A percentile compares a stretch with the other conserved stretches of the same genome.
phyloP scores from a whole-genome alignment of 2,888 invertebrate genomes.

The Trichopoda pennipes region DNA sequence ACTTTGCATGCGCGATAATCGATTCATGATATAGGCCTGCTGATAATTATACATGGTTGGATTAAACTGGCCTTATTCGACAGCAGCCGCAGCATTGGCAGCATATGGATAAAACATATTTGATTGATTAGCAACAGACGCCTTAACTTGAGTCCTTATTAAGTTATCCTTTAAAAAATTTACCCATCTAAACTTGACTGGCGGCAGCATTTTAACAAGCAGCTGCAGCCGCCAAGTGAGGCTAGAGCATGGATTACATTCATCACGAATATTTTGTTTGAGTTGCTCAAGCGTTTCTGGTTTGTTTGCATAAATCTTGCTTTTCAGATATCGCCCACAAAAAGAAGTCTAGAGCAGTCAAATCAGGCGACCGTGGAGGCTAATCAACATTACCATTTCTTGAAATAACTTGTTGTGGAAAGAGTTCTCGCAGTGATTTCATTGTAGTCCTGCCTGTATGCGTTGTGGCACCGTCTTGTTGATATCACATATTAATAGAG shows the following conservation, averaged over 20 bases:
- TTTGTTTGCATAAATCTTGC: too few relatives aligned
- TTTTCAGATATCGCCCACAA: too few relatives aligned
- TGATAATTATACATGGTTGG: constrained; percentile 77
- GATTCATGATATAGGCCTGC: constrained; percentile 78
- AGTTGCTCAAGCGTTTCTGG: too few relatives aligned
- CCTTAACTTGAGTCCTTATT: constrained; percentile 76
- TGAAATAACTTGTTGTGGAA: too few relatives aligned
- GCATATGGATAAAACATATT: constrained; percentile 73
- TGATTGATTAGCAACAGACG: constrained; percentile 73
- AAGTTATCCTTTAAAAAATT: constrained; percentile 77
- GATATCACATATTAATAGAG: too few relatives aligned
- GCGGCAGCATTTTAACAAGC: constrained; percentile 67
- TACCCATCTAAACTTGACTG: constrained; percentile 74
- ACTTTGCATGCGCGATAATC: constrained; percentile 78
- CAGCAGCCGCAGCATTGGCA: constrained; percentile 68
- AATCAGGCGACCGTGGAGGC: too few relatives aligned
- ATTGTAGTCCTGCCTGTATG: too few relatives aligned
- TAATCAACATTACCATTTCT: too few relatives aligned
- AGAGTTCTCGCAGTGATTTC: too few relatives aligned
- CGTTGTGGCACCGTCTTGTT: too few relatives aligned
- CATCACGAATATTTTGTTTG: too few relatives aligned
- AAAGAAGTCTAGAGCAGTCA: too few relatives aligned
- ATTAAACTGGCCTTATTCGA: constrained; percentile 71
- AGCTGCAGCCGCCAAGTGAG: constrained; percentile 73
- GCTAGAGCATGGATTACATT: constrained; percentile 67